phyloP scores from a whole-genome alignment of 2,888 invertebrate genomes.

The Macroteleia sp. region DNA sequence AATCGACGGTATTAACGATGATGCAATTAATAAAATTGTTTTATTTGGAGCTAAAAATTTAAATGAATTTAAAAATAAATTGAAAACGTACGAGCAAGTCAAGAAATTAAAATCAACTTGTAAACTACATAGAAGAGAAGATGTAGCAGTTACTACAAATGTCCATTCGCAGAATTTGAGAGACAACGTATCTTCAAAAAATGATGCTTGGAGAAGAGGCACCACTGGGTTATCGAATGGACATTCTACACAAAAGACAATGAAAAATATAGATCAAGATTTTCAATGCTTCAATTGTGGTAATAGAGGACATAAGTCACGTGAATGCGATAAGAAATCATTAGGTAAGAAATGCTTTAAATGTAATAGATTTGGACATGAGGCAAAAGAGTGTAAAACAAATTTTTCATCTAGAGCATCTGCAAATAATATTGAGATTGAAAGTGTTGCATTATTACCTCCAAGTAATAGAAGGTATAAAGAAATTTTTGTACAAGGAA shows the following conservation, averaged over 20 bases:
- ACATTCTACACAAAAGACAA: not conserved
- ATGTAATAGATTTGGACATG: slow-evolving; percentile 19
- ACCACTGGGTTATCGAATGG: not conserved
- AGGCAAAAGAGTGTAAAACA: not conserved
- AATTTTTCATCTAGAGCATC: not conserved
- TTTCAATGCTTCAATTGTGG: slow-evolving; percentile 13
- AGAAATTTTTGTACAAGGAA: not conserved
- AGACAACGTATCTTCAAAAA: not conserved
- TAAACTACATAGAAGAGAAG: not conserved
- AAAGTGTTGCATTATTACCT: too few species aligned
- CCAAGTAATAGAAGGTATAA: too few species aligned
- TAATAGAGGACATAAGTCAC: not conserved
- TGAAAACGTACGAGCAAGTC: not conserved
- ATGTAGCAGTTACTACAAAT: not conserved
- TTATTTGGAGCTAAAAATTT: not conserved
- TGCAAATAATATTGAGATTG: not conserved
- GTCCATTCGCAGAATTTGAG: not conserved
- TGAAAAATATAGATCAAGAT: not conserved
- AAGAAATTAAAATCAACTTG: not conserved
- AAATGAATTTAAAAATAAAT: not conserved
- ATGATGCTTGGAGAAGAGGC: not conserved
- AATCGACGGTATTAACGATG: slow-evolving; percentile 18
- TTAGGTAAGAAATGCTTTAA: slow-evolving; percentile 12
- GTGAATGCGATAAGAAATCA: not conserved
- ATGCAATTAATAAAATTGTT: not conserved